Conservation (phyloP, 2,797 vertebrate species). For the Gallinago nigripennis region DNA sequence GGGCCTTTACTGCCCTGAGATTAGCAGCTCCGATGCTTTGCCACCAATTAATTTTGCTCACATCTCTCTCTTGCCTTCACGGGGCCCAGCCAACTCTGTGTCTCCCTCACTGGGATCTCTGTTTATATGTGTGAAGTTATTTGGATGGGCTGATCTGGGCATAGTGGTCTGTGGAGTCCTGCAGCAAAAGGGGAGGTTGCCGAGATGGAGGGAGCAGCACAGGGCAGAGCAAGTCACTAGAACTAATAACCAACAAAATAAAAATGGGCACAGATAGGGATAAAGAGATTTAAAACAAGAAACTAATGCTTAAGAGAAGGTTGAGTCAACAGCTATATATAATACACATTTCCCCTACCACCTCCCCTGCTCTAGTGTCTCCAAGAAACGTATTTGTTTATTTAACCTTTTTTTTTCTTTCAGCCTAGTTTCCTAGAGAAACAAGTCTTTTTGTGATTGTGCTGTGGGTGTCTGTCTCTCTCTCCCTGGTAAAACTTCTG, state of each 20-base stretch:
- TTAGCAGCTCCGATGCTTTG: background rate
- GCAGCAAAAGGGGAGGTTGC: background rate
- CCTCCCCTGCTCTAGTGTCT: background rate
- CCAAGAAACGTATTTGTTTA: slow-evolving; percentile 31
- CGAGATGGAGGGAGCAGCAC: background rate
- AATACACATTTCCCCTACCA: background rate
- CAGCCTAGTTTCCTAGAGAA: slow-evolving; percentile 40
- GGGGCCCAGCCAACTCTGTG: background rate
- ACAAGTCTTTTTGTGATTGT: background rate
- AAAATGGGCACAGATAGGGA: background rate
- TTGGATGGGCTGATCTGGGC: background rate
- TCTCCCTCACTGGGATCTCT: background rate
- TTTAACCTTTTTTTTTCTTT: background rate
- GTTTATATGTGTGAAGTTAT: background rate
- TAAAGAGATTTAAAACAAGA: slow-evolving; percentile 23
- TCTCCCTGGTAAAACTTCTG: slow-evolving; percentile 27
- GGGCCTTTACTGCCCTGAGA: slow-evolving; percentile 4
- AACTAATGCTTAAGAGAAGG: background rate
- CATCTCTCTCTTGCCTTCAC: background rate
- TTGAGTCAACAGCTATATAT: background rate
- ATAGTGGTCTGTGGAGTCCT: background rate
- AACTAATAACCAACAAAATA: background rate
- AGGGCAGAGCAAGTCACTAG: background rate
- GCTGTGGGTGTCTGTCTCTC: slow-evolving; percentile 5
- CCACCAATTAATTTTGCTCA: background rate